Base-by-base conservation (phyloP, 1,140 invertebrate genomes). In the Agrilus planipennis region DNA sequence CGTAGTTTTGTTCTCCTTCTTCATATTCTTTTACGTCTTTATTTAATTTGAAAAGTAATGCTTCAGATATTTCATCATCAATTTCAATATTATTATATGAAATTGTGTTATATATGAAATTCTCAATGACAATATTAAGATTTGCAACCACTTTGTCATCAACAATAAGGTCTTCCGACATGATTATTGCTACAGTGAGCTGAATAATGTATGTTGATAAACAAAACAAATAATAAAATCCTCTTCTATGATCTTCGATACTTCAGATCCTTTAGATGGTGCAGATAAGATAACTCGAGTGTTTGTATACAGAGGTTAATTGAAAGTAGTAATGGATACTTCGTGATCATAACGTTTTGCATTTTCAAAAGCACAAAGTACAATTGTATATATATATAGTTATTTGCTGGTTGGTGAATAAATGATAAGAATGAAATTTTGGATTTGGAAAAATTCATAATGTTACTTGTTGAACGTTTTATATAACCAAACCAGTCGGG, bases 301-400 rank as follows among this genome's bases (percentile, higher is more conserved):
- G 61, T 68, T 68, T 9, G 46, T 45, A 49, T 64, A 68, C 6
- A 64, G 48, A 20, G 55, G 57, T 43, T 61, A 57, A 38, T 62
- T 58, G 40, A 61, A 60, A 49, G 58, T 64, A 18, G 60, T 36
- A 17, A 63, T 49, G 28, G 43, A 55, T 41, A 46, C 37, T 39
- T 21, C 34, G 19, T 49, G 46, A 20, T 30, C 27, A 42, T 49
- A 40, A 29, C 29, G 21, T 50, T 50, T 48, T 10, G 39, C 39
- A 40, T 49, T 42, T 19, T 57, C 47, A 46, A 55, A 50, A 27
- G 57, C 56, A 49, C 50, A 53, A 43, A 55, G 47, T 57, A 60
- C 57, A 52, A 50, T 53, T n/a, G 54, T 58, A 30, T 58, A 55
- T 2, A 59, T 50, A 39, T 50, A 30, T 52, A 54, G 16, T 50